Base-by-base conservation (phyloP, 2,888 invertebrate genomes). In the Conistra vaccinii region DNA sequence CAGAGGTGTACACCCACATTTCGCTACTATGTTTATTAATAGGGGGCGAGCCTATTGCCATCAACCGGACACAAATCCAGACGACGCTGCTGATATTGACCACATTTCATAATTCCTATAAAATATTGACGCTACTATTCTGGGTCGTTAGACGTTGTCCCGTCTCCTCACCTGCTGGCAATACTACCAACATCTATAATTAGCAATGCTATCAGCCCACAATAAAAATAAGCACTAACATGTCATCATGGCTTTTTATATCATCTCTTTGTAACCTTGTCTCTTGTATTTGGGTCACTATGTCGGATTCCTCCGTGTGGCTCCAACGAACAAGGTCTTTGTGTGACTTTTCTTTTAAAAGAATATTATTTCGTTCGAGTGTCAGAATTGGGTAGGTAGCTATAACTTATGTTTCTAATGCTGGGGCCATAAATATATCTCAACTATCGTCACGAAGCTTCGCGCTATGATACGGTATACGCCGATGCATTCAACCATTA, bases 241-340 rank as follows among this genome's bases (percentile, higher is more conserved):
- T 85, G 77, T 85, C 85, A 80, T 80, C 83, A 62, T 69, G 29
- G 53, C 57, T 85, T 85, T 83, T 80, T 79, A 80, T 83, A 85
- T 78, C 53, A 70, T 53, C 60, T 63, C 29, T 67, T 45, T 32
- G 51, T 74, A 65, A 76, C 86, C 87, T 86, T 83, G 86, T 62
- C 35, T 63, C 53, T 42, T n/a, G 75, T 78, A 87, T 83, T 74
- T 75, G 23, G 86, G 87, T 83, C 87, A 86, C 57, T 69, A 58
- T 74, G 76, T 67, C 78, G 67, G 67, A 70, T 74, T 72, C 78
- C 60, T 70, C 61, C 42, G 57, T 57, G 26, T 57, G 42, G 60
- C 60, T 67, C 51, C 29, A 39, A 62, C 12, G 4, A 20, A 23
- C 85, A 84, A 87, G 78, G 87, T 69, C 69, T 71, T 69, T n/a